Evolutionary conservation across 2,888 invertebrate genomes (phyloP).

Genomic region (Leptopilina drosophilae): DNA sequence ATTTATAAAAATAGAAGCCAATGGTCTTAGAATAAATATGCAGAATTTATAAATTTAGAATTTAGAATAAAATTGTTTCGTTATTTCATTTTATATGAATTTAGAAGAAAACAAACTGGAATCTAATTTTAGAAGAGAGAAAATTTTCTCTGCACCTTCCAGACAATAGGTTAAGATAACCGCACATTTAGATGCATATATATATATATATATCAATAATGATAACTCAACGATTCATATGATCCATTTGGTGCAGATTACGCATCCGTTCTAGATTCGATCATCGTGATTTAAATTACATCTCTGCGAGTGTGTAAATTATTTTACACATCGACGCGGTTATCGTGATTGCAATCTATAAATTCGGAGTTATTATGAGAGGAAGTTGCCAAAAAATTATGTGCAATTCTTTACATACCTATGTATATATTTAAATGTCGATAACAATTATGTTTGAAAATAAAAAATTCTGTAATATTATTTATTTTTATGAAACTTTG

Average conservation of each 20-base stretch:
- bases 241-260: neutral
- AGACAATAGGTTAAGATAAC: too few species aligned
- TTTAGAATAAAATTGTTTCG: too few species aligned
- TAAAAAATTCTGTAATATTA: neutral
- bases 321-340: neutral
- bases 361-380: neutral
- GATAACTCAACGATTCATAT: neutral
- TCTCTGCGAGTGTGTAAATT: neutral
- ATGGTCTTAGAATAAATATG: too few species aligned
- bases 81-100: too few species aligned
- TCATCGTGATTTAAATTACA: neutral
- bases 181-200: too few species aligned
- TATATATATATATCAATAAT: neutral
- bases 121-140: too few species aligned
- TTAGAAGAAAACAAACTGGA: too few species aligned
- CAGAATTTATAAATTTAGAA: too few species aligned
- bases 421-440: neutral
- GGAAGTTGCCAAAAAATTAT: neutral
- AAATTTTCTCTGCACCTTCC: too few species aligned
- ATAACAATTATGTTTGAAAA: neutral
- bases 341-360: neutral
- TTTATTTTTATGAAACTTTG: too few species aligned
- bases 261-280: conserved; percentile 18
- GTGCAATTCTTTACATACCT: neutral
- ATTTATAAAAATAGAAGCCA: too few species aligned